Percentiles rank a stretch among this genome's conserved stretches.
phyloP scores from a whole-genome alignment of 2,888 invertebrate genomes.

The Ashinkailepas kermadecensis region DNA sequence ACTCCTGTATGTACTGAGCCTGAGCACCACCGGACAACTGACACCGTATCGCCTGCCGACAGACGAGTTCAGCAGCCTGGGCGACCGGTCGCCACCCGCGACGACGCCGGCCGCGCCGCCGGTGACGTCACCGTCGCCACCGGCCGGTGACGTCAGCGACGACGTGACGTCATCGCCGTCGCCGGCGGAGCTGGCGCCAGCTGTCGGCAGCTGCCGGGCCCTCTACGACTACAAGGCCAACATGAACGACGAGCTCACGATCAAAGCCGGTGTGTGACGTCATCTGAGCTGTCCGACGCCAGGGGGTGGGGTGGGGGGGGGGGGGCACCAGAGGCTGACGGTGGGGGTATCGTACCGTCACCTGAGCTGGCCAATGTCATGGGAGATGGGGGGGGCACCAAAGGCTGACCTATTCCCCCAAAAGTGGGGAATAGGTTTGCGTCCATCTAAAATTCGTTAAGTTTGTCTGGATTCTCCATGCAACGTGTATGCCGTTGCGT shows the following conservation, averaged over 20 bases:
- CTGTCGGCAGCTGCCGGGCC: slow-evolving; percentile 69
- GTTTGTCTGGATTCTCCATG: too few relatives aligned
- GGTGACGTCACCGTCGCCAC: background rate
- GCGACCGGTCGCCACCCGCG: slow-evolving; percentile 38
- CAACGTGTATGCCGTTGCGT: too few relatives aligned
- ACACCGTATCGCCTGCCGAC: slow-evolving; percentile 29
- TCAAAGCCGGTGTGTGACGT: slow-evolving; percentile 54
- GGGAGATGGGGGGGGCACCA: too few relatives aligned
- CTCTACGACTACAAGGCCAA: slow-evolving; percentile 81
- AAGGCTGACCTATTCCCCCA: too few relatives aligned
- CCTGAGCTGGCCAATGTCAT: too few relatives aligned
- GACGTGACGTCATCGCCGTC: background rate
- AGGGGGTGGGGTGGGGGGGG: too few relatives aligned
- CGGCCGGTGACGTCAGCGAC: background rate
- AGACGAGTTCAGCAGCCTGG: slow-evolving; percentile 76
- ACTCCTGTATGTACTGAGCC: too few relatives aligned
- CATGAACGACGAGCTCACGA: slow-evolving; percentile 74
- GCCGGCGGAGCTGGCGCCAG: slow-evolving; percentile 39
- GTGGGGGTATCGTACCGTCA: too few relatives aligned
- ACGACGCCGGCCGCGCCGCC: background rate
- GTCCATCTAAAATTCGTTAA: too few relatives aligned
- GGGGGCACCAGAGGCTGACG: too few relatives aligned
- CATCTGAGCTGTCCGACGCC: slow-evolving; percentile 36
- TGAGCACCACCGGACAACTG: too few relatives aligned
- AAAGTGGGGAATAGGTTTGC: too few relatives aligned